Evolutionary conservation across 2,797 vertebrate species (phyloP), one percentile per base, ranked within the genome.

Genomic region (Scolopax bukidnonensis): DNA sequence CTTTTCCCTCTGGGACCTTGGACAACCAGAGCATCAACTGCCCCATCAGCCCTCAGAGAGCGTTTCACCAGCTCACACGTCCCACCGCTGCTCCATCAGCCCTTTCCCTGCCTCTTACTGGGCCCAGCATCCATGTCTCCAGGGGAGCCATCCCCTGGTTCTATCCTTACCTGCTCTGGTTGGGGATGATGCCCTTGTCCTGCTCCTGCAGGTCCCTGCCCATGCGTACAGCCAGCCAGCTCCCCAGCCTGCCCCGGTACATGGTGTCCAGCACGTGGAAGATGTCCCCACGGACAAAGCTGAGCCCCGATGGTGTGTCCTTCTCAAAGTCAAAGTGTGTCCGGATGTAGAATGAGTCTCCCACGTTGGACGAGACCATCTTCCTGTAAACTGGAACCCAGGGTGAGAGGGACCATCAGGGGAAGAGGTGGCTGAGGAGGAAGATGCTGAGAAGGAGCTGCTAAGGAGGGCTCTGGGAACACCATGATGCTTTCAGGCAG

Each of bases 211-310:
- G 98, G 97, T 99, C 98, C 7, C 98, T 99, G 30, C 99, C 99
- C 98, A 99, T 98, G 70, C 99, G 99, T 32, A 98, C 95, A 1
- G 98, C 99, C 85, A 99, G 97, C 99, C 99, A 99, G 83, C 95
- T 98, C 50, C 99, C 99, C 57, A 99, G 85, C 67, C 98, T 99
- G 78, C 98, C 97, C 2, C 90, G 98, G 93, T 99, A 98, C 98
- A 99, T 98, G 3, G 99, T 99, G 97, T 99, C 99, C 95, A 99
- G 89, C 88, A 99, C 99, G 0, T 99, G 98, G 98, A 99, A 99
- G 94, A 99, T 98, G 1, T 99, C 99, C 1, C 99, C 99, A 1
- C 99, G 98, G 48, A 98, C 98, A 63, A 99, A 99, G 97, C 97
- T 98, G 96, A 99, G 97, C 48, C 98, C 98, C 0, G 97, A 97